Percentiles rank a stretch among this genome's conserved stretches.
Conservation (phyloP, 2,888 invertebrate genomes). For the Drosophila percnosoma region DNA sequence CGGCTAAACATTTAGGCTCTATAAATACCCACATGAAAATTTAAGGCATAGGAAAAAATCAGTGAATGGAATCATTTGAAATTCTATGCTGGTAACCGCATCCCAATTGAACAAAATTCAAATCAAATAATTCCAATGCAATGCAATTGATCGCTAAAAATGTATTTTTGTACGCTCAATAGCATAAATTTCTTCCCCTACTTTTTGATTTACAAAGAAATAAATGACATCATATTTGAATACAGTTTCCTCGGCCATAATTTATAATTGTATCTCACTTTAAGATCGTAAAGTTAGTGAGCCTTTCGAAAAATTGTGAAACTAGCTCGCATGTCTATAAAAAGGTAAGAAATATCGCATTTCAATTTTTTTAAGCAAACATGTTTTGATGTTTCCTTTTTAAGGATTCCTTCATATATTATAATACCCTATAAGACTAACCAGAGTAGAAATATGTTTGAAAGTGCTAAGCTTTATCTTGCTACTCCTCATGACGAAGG, state of each 20-base stretch:
- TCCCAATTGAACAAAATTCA: background rate
- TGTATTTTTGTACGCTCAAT: background rate
- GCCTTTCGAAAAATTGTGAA: background rate
- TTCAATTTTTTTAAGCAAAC: background rate
- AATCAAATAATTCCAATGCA: background rate
- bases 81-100: slow-evolving; percentile 12
- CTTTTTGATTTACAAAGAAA: background rate
- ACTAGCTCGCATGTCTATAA: background rate
- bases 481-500: background rate
- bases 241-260: too few relatives aligned
- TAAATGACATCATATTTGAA: background rate
- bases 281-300: background rate
- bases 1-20: background rate
- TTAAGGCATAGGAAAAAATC: background rate
- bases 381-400: background rate
- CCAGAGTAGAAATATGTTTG: background rate
- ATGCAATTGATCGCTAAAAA: background rate
- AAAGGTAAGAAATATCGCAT: background rate
- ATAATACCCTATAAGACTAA: background rate
- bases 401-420: too few relatives aligned
- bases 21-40: background rate
- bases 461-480: background rate
- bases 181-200: background rate
- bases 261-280: background rate
- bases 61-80: background rate